Conservation (phyloP, 2,888 invertebrate genomes). For the Dicycla oo region DNA sequence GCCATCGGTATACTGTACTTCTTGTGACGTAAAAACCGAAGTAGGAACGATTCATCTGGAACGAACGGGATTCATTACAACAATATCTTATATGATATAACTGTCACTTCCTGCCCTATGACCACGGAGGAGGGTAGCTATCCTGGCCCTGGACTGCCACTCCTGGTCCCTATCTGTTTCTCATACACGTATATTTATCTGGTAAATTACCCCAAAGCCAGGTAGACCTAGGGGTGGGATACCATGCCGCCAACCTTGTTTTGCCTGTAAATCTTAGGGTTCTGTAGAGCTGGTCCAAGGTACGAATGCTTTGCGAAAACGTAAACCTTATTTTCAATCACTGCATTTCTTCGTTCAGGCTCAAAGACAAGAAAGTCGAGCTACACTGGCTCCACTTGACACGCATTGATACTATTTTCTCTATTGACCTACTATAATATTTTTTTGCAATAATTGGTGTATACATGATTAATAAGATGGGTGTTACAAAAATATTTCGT, state of each 20-base stretch:
- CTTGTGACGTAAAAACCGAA: constrained; percentile 94
- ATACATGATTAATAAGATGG: too few relatives aligned
- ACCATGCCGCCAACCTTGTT: too few relatives aligned
- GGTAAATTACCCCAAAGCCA: background rate
- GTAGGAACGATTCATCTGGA: constrained; percentile 93
- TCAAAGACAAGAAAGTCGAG: too few relatives aligned
- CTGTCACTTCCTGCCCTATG: background rate
- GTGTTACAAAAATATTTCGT: too few relatives aligned
- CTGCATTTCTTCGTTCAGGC: background rate
- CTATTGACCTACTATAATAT: too few relatives aligned
- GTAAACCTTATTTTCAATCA: background rate
- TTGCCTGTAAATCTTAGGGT: background rate
- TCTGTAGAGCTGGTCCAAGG: background rate
- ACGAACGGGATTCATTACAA: constrained; percentile 43
- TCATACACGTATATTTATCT: background rate
- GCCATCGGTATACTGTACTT: constrained; percentile 95
- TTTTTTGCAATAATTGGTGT: too few relatives aligned
- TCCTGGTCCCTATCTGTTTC: background rate
- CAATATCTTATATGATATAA: background rate
- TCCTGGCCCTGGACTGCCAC: background rate
- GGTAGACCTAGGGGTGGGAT: too few relatives aligned
- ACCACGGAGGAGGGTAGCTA: background rate
- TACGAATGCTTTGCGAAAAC: background rate
- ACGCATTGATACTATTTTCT: too few relatives aligned
- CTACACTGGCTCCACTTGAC: too few relatives aligned